A percentile compares a stretch with the other conserved stretches of the same genome.
Conservation (phyloP, 1,140 invertebrate species). For the Aphelinus certus region DNA sequence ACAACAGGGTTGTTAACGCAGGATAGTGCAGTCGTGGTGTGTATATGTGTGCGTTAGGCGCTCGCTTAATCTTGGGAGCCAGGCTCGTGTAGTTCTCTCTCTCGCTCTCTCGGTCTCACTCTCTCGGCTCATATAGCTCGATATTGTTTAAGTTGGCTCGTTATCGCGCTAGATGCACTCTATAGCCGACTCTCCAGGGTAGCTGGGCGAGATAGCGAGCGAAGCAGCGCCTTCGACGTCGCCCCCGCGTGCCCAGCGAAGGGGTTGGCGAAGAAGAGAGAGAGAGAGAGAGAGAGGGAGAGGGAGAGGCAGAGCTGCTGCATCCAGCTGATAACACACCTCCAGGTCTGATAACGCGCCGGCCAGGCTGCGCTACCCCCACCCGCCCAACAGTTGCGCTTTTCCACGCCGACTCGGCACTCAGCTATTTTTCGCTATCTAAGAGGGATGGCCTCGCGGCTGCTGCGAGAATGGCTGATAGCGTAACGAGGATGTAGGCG, state of each 20-base stretch:
- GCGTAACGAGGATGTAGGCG: too few species aligned
- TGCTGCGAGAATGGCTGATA: too few species aligned
- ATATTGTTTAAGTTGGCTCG: constrained; percentile 67
- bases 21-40: too few species aligned
- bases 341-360: constrained; percentile 61
- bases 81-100: not conserved
- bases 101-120: not conserved
- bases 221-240: constrained; percentile 54
- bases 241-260: constrained; percentile 42
- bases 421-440: too few species aligned
- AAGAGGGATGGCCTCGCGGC: too few species aligned
- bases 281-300: constrained; percentile 50
- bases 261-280: constrained; percentile 48
- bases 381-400: not conserved
- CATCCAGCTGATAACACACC: constrained; percentile 61
- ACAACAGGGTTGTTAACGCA: too few species aligned
- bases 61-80: constrained; percentile 58
- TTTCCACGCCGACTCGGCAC: constrained; percentile 11
- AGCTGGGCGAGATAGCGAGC: constrained; percentile 55
- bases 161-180: constrained; percentile 65
- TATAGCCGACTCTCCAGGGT: constrained; percentile 64
- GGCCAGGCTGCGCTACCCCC: constrained; percentile 54
- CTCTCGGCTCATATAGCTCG: constrained; percentile 49
- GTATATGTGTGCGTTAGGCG: not conserved
- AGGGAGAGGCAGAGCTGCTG: constrained; percentile 48